These are phyloP conservation scores for Onychostoma macrolepis DNA, from an alignment of 2,113 vertebrate species.

Conservation along the genomic window DNA sequence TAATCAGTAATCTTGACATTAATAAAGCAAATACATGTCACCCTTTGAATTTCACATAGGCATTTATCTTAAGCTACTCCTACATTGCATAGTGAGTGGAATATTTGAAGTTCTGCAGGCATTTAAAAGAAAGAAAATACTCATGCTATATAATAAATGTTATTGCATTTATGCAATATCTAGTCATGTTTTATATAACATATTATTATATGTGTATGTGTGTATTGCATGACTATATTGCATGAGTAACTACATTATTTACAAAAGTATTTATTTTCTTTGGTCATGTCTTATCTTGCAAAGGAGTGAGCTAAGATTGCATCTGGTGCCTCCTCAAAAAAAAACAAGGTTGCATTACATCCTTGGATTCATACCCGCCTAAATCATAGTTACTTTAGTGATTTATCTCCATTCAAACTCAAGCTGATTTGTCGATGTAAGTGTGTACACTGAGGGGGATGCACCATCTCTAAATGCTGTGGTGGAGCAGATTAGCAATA, in stretches of 20 bases:
- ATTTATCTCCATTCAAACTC: slow-evolving; percentile 10
- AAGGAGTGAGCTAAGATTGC: background rate
- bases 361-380: background rate
- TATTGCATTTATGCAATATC: background rate
- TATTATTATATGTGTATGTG: background rate
- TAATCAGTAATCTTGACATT: background rate
- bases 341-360: background rate
- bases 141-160: background rate
- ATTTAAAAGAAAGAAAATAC: background rate
- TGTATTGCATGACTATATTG: background rate
- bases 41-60: background rate
- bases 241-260: background rate
- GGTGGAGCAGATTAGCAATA: slow-evolving; percentile 66
- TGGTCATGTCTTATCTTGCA: slow-evolving; percentile 1
- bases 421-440: slow-evolving; percentile 40
- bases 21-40: background rate
- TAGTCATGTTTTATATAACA: background rate
- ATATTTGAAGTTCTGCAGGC: background rate
- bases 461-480: slow-evolving; percentile 34
- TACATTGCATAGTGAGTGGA: background rate
- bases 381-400: slow-evolving; percentile 5
- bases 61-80: background rate
- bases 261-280: background rate
- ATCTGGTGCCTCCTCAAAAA: background rate
- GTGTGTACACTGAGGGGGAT: slow-evolving; percentile 31